Base-by-base conservation (phyloP, 1,140 invertebrate species). In the Anastrepha ludens region DNA sequence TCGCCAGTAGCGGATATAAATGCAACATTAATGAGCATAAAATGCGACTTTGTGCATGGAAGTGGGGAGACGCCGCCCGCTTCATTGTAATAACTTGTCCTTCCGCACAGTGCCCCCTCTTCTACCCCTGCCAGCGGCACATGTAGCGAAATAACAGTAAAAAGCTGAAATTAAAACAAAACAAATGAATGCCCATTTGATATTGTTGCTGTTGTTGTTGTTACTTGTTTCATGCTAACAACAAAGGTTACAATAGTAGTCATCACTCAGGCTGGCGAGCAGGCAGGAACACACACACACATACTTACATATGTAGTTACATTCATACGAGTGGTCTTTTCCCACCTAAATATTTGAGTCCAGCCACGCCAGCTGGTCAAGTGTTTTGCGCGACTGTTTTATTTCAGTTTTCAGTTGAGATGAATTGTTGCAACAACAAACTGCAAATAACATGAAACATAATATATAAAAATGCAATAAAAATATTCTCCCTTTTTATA, bases 401-500 rank as follows among this genome's bases (percentile, higher is more conserved):
- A 81, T 81, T 81, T 29, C 74, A 81, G 41, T 55, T 55, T 55
- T 15, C 70, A 67, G 29, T 67, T 67, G 17, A 81, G 74, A 55
- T 81, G 17, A 81, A 41, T 81, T 81, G 47, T 81, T 81, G 20
- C 47, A 17, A n/a, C 74, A 81, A 81, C 47, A 81, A 81, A 17
- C 2, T 8, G 47, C 74, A 67, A 67, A 8, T 5, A 81, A 55
- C 74, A 81, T 81, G 74, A 44, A 58, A 81, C 74, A 62, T n/a
- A n/a, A 17, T 62, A 81, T 81, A 81, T 55, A 81, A 58, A 81
- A 55, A 20, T 81, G 74, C 74, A 81, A 81, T 81, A 81, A 81
- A 58, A n/a, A 20, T 81, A n/a, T 44, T 47, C 47, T 7, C 74
- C 44, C 74, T 62, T 62, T 62, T 62, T 62, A 47, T 6, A 13